Evolutionary conservation across 2,888 invertebrate species (phyloP), one percentile per base, ranked within the genome.

Genomic region (Scelioninae gen. 1): DNA sequence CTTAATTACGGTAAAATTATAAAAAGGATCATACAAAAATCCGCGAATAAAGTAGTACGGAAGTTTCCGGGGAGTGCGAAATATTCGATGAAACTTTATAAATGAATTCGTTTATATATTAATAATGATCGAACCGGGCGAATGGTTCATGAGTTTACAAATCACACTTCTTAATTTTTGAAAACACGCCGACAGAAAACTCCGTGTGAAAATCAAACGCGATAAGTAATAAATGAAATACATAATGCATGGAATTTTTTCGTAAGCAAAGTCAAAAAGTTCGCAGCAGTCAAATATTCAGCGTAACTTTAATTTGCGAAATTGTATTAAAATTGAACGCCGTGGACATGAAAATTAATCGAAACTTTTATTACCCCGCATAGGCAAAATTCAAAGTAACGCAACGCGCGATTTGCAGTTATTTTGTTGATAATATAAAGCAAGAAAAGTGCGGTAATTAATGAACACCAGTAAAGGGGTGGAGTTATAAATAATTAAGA

Each of bases 161-260:
- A 71, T 78, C 69, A 63, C 69, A 69, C 65, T 65, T 65, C 58
- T 71, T 78, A 78, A 78, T 78, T 55, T 78, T 71, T 62, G 55
- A 63, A 63, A 63, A 45, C 62, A 47, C 63, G 43, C 4, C 43
- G 71, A 78, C 56, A 58, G 58, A 78, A 71, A 78, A 78, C 63
- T 78, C 49, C 51, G 71, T 23, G 71, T 32, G 65, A 71, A 78
- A 58, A 58, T 71, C 78, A 71, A 78, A 78, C 69, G 65, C 51
- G 40, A 8, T 62, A 55, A 65, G 69, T 56, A 78, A 49, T 63
- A 63, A 77, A 69, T 68, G 76, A 51, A 60, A 58, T 76, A 32
- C 53, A 77, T 77, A 63, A 77, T 69, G 69, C 40, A 69, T 43
- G 34, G 11, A 5, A 0, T 38, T 31, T 62, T 60, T 53, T 72